phyloP scores from a whole-genome alignment of 1,140 invertebrate genomes.

The Limonius californicus region DNA sequence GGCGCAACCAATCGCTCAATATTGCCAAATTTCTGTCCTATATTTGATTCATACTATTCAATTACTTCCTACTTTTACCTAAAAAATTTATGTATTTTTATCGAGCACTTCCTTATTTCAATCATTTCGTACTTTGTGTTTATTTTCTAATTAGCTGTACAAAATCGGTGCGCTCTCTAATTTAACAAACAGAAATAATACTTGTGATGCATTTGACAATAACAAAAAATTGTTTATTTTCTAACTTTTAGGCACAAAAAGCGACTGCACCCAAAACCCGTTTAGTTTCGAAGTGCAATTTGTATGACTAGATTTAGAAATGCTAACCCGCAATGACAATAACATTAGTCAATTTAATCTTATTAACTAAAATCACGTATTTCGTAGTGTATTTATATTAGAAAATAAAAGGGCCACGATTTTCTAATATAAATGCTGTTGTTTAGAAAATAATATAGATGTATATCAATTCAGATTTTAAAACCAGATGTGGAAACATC shows the following conservation, averaged over 20 bases:
- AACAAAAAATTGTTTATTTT: not conserved
- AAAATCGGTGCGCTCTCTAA: too few species aligned
- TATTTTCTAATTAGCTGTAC: too few species aligned
- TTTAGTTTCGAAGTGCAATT: too few species aligned
- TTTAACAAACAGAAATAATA: not conserved
- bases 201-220: slow-evolving; percentile 3
- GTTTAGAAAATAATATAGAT: not conserved
- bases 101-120: too few species aligned
- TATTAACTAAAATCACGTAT: not conserved
- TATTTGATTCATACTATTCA: not conserved
- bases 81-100: not conserved
- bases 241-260: not conserved
- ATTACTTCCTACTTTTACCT: not conserved
- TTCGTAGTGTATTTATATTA: not conserved
- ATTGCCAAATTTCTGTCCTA: not conserved
- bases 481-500: not conserved
- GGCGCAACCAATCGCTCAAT: slow-evolving; percentile 5
- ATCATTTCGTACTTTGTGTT: too few species aligned
- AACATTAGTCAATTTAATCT: slow-evolving; percentile 6
- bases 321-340: slow-evolving; percentile 1
- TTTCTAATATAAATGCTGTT: slow-evolving; percentile 1
- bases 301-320: too few species aligned
- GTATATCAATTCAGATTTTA: not conserved
- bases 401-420: not conserved
- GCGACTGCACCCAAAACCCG: not conserved